Base-by-base conservation (phyloP, 2,888 invertebrate genomes). In the Ptycholaimellus sp. region DNA sequence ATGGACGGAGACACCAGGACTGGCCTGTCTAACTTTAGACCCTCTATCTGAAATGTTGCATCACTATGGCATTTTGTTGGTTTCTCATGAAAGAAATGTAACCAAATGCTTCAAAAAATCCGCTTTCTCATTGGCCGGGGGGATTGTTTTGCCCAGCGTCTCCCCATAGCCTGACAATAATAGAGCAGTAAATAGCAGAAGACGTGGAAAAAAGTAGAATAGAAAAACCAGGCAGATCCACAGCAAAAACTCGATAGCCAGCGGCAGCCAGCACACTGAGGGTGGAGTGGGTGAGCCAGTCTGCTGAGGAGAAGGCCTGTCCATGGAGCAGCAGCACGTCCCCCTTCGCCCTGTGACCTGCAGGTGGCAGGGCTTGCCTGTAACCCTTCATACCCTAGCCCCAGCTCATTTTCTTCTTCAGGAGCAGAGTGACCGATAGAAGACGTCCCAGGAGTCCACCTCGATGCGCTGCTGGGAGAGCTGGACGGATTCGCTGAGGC, bases 1-100 rank as follows among this genome's bases (percentile, higher is more conserved):
- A 64, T 62, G 2, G 65, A 65, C 1, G 66, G 65, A 31, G 60
- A 59, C 3, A 67, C 54, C 16, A 67, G 45, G 3, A 66, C 58
- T 4, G 62, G 58, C 13, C 45, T 39, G 2, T 42, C 43, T 39
- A 63, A 38, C 2, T 49, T 41, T 16, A 61, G 38, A 3, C 40
- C 40, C 6, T 41, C 36, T 3, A 63, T 47, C 7, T 61, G 39
- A n/a, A n/a, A n/a, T n/a, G n/a, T n/a, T n/a, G n/a, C n/a, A n/a
- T n/a, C n/a, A n/a, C n/a, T n/a, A n/a, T n/a, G n/a, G n/a, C n/a
- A n/a, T n/a, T n/a, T n/a, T n/a, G n/a, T n/a, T n/a, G n/a, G n/a
- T n/a, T n/a, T n/a, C n/a, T n/a, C n/a, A n/a, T n/a, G n/a, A n/a
- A n/a, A n/a, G n/a, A n/a, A n/a, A n/a, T n/a, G n/a, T n/a, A n/a